phyloP scores from a whole-genome alignment of 2,113 vertebrate genomes.

The Campylorhamphus procurvoides region DNA sequence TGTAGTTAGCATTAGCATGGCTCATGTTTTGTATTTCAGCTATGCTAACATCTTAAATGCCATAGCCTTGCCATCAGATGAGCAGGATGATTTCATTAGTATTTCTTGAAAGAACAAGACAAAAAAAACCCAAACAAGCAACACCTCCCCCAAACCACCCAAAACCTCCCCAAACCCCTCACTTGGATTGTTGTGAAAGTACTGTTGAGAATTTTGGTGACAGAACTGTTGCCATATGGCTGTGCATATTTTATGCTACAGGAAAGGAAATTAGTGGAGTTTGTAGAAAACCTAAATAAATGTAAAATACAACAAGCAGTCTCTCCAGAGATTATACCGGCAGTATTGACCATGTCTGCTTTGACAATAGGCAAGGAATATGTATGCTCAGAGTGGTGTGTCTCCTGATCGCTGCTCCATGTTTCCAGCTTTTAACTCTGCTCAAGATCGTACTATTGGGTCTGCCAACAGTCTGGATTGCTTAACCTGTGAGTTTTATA shows the following conservation, averaged over 20 bases:
- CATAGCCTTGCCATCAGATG: not conserved
- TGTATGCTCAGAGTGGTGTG: not conserved
- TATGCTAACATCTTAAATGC: not conserved
- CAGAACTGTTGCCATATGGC: not conserved
- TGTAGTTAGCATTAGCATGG: not conserved
- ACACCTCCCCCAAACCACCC: too few relatives aligned
- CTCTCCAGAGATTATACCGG: not conserved
- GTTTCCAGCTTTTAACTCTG: not conserved
- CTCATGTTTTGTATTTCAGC: not conserved
- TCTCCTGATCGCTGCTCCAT: accelerated
- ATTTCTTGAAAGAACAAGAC: not conserved
- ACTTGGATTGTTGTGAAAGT: not conserved
- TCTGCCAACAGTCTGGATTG: not conserved
- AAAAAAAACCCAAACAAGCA: not conserved
- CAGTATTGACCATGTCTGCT: not conserved
- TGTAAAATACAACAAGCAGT: not conserved
- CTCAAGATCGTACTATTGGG: not conserved
- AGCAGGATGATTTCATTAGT: not conserved
- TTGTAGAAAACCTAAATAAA: not conserved
- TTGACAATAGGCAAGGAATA: not conserved
- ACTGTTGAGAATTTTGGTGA: not conserved
- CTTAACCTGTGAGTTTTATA: not conserved
- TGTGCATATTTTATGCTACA: not conserved
- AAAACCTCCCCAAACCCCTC: too few relatives aligned
- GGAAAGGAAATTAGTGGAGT: not conserved